Evolutionary conservation across 1,140 invertebrate species (phyloP).

Genomic region (Polypedilum pembai): DNA sequence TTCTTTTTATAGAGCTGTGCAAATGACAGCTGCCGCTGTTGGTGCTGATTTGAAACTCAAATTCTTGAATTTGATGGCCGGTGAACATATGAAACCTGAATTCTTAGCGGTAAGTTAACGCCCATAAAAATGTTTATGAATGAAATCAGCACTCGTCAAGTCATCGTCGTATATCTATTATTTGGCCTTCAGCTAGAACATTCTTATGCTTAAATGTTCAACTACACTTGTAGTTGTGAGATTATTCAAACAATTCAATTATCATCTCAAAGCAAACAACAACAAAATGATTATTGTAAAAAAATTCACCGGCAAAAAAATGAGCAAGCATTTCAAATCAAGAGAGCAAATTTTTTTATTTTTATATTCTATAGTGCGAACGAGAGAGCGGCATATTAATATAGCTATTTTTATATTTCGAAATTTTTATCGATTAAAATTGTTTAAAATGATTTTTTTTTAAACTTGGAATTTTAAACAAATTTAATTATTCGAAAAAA

Average conservation of each 20-base stretch:
- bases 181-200: not conserved
- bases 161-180: not conserved
- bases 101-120: conserved; percentile 57
- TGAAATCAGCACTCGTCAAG: not conserved
- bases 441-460: too few relatives aligned
- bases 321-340: not conserved
- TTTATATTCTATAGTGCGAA: not conserved
- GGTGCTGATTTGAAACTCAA: conserved; percentile 66
- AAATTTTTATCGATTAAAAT: too few relatives aligned
- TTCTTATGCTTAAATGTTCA: not conserved
- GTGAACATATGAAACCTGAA: conserved; percentile 61
- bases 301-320: not conserved
- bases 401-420: too few relatives aligned
- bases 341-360: not conserved
- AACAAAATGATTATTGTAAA: not conserved
- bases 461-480: too few relatives aligned
- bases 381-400: not conserved
- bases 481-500: too few relatives aligned
- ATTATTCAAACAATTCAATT: not conserved
- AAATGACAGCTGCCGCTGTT: conserved; percentile 59
- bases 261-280: not conserved
- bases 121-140: not conserved
- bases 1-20: conserved; percentile 46
- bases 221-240: not conserved
- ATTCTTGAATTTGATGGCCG: conserved; percentile 52